These are phyloP conservation scores for Drosophila sulfurigaster DNA, from an alignment of 1,140 invertebrate species.

Conservation along the genomic window DNA sequence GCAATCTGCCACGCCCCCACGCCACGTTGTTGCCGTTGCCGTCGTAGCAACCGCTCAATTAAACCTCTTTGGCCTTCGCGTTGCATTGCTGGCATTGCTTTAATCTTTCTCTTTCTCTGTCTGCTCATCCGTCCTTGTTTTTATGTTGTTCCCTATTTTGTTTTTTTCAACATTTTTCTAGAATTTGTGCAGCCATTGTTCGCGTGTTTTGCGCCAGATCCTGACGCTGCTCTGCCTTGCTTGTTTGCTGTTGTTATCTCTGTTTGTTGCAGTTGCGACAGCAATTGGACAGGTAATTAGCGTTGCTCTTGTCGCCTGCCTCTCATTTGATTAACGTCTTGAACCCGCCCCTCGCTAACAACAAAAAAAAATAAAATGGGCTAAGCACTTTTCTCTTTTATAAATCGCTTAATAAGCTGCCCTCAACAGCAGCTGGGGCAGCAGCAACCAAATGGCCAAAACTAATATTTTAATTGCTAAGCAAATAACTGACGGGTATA, in stretches of 20 bases:
- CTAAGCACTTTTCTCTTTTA: slow-evolving; percentile 29
- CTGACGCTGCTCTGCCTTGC: slow-evolving; percentile 3
- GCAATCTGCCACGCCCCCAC: slow-evolving; percentile 19
- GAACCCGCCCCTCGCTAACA: neutral
- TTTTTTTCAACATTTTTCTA: slow-evolving; percentile 45
- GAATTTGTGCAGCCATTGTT: slow-evolving; percentile 56
- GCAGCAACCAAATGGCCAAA: slow-evolving; percentile 35
- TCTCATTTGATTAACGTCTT: slow-evolving; percentile 69
- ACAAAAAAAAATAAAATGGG: neutral
- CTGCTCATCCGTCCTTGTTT: slow-evolving; percentile 22
- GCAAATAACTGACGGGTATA: slow-evolving; percentile 49
- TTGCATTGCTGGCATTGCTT: slow-evolving; percentile 51
- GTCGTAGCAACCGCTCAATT: slow-evolving; percentile 62
- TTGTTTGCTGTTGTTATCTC: slow-evolving; percentile 44
- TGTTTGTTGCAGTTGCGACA: slow-evolving; percentile 19
- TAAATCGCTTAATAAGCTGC: slow-evolving; percentile 7
- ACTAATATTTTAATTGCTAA: slow-evolving; percentile 77
- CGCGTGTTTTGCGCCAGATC: slow-evolving; percentile 21
- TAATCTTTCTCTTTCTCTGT: slow-evolving; percentile 55
- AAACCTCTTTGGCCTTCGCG: slow-evolving; percentile 48
- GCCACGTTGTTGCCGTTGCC: neutral
- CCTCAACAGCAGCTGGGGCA: slow-evolving; percentile 1
- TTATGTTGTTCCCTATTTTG: slow-evolving; percentile 46
- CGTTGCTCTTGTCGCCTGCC: slow-evolving; percentile 60
- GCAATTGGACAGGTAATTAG: slow-evolving; percentile 68